Evolutionary conservation across 2,797 vertebrate species (phyloP).

Genomic region (Rhynchotus rufescens): DNA sequence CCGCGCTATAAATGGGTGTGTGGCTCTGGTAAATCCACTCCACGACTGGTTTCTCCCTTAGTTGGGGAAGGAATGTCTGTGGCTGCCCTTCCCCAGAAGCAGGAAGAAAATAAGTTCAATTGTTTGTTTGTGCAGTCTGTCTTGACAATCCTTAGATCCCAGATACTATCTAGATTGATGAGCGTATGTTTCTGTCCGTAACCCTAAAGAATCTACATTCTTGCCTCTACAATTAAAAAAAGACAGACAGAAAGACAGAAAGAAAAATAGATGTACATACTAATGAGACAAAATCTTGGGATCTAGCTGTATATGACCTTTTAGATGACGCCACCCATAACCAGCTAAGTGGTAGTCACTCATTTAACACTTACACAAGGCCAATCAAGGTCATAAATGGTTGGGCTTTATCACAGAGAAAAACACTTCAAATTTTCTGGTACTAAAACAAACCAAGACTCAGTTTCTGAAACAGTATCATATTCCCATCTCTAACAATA

Average conservation of each 20-base stretch:
- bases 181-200: not conserved
- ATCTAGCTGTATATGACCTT: not conserved
- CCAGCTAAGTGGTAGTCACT: not conserved
- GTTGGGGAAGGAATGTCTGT: not conserved
- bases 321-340: not conserved
- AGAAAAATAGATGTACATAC: not conserved
- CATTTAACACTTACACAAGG: not conserved
- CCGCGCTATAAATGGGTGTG: not conserved
- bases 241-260: not conserved
- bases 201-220: not conserved
- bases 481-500: not conserved
- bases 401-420: not conserved
- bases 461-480: not conserved
- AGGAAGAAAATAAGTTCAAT: not conserved
- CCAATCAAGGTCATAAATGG: not conserved
- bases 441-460: not conserved
- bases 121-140: not conserved
- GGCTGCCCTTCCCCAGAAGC: not conserved
- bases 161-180: not conserved
- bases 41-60: not conserved
- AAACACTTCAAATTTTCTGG: not conserved
- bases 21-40: not conserved
- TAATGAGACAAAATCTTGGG: not conserved
- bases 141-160: not conserved
- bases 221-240: not conserved